Base-by-base conservation (phyloP, 2,797 vertebrate genomes). In the Mormyrus proboscirostris region DNA sequence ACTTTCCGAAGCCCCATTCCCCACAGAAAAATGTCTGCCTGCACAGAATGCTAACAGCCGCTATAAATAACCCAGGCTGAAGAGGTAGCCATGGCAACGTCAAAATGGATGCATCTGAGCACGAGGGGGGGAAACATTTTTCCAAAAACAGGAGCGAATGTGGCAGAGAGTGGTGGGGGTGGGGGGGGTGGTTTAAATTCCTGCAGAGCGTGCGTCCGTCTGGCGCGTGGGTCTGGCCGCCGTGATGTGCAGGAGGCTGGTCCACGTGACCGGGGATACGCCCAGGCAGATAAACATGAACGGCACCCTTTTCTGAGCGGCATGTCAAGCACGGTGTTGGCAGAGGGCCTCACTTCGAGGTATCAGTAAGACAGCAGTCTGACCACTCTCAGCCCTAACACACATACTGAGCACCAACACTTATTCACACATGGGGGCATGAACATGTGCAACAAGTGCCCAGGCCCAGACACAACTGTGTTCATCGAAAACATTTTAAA, bases 61-160 rank as follows among this genome's bases (percentile, higher is more conserved):
- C 96, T 96, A 96, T 95, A 95, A 96, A 96, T 97, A 96, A 94
- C 96, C 92, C 92, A 92, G 93, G 79, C 92, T 92, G 89, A 89
- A 91, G 91, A 91, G 93, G 96, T 96, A 95, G 94, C 93, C 95
- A 90, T 96, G 93, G 95, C 92, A 96, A 97, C 96, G 92, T 94
- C 94, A 94, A 95, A 96, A 95, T 93, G 91, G 93, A 95, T 95
- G 94, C 93, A 94, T 89, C 88, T 90, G 88, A 69, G 94, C 92
- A 91, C 90, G 91, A 91, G n/a, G 92, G 57, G 92, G 29, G 16
- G 1, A 4, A 82, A 94, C 92, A 29, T 90, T 90, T 94, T 90
- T 90, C 90, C 88, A 92, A 88, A 91, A 90, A 90, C 93, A 87
- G 91, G 89, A 91, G 92, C 90, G 90, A 93, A 91, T 91, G 89